These are phyloP conservation scores for Sibirionetta formosa DNA, from an alignment of 2,797 vertebrate genomes.

Conservation along the genomic window DNA sequence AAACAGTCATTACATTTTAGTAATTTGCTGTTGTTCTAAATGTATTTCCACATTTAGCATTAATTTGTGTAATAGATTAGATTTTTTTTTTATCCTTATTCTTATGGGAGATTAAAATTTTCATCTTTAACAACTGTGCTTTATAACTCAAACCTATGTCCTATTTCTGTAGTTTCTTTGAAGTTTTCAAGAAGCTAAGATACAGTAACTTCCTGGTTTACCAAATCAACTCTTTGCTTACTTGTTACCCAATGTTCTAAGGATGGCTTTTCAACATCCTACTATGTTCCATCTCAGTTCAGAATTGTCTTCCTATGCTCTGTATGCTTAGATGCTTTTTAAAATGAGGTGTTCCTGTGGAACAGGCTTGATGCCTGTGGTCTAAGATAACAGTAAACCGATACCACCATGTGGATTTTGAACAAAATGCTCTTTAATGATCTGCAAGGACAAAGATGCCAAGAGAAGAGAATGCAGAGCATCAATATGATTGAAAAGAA, in stretches of 20 bases:
- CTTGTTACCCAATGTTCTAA: not conserved
- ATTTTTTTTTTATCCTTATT: not conserved
- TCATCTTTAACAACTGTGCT: not conserved
- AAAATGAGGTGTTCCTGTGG: not conserved
- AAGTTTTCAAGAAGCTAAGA: not conserved
- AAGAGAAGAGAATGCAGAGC: too few species aligned
- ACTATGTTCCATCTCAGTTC: not conserved
- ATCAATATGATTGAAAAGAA: not conserved
- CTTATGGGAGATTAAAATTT: not conserved
- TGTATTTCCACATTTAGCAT: not conserved
- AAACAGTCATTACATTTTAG: not conserved
- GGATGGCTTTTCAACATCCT: not conserved
- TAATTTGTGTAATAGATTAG: not conserved
- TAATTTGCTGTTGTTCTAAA: not conserved
- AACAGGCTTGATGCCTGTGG: not conserved
- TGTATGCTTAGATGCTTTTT: not conserved
- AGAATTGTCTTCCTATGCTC: not conserved
- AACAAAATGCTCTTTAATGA: not conserved
- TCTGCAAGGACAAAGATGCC: not conserved
- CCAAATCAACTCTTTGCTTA: not conserved
- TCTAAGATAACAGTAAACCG: not conserved
- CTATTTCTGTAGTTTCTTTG: not conserved
- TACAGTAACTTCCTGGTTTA: not conserved
- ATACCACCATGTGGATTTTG: too few species aligned
- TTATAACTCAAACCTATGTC: not conserved